phyloP scores from a whole-genome alignment of 2,888 invertebrate species.

The Imbricaverruca yamaguchii region DNA sequence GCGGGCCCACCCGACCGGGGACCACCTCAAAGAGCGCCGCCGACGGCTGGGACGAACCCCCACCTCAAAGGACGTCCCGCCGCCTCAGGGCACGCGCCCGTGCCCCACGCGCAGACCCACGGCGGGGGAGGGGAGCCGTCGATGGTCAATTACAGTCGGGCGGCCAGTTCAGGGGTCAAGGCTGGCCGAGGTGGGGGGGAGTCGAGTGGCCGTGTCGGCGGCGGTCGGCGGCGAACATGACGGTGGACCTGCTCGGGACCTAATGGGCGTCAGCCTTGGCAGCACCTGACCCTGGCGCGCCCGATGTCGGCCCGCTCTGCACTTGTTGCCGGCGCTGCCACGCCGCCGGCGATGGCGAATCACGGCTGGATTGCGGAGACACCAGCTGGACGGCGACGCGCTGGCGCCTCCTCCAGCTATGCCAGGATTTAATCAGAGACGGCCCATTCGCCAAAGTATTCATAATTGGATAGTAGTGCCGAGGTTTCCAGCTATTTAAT shows the following conservation, averaged over 20 bases:
- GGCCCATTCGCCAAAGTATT: background rate
- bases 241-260: background rate
- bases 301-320: background rate
- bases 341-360: background rate
- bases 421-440: background rate
- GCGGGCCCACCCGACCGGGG: background rate
- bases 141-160: background rate
- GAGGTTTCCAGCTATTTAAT: conserved; percentile 15
- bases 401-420: background rate
- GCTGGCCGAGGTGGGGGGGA: background rate
- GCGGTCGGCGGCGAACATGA: background rate
- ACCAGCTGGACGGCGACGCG: background rate
- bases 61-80: too few species aligned
- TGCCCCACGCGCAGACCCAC: too few species aligned
- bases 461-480: conserved; percentile 13
- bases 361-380: background rate
- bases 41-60: background rate
- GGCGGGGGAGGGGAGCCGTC: background rate
- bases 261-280: background rate
- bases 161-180: background rate
- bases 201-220: background rate
- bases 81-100: too few species aligned
- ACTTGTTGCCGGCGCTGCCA: background rate
- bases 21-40: background rate
- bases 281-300: background rate